phyloP scores from a whole-genome alignment of 2,113 vertebrate genomes.

The Clinocottus analis region DNA sequence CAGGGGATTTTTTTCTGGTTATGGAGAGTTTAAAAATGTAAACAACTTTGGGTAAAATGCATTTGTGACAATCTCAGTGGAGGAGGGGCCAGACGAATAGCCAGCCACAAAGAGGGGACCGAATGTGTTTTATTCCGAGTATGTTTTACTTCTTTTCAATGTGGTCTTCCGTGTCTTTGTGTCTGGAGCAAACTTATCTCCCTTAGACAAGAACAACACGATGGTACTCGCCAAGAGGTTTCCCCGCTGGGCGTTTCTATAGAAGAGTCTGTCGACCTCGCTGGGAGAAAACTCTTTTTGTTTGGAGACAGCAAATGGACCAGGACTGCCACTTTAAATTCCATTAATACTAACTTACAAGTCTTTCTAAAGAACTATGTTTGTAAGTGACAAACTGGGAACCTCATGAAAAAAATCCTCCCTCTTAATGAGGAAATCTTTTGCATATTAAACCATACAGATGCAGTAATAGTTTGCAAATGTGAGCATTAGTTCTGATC shows the following conservation, averaged over 20 bases:
- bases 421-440: too few relatives aligned
- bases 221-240: too few relatives aligned
- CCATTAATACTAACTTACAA: background rate
- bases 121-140: background rate
- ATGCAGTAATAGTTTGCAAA: background rate
- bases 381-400: background rate
- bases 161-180: too few relatives aligned
- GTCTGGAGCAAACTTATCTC: too few relatives aligned
- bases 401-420: background rate
- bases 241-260: too few relatives aligned
- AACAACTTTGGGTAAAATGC: too few relatives aligned
- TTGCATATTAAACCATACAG: background rate
- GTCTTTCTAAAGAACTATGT: background rate
- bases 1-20: too few relatives aligned
- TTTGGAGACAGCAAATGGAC: background rate
- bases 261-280: too few relatives aligned
- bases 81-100: background rate
- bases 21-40: too few relatives aligned
- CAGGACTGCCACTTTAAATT: background rate
- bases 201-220: too few relatives aligned
- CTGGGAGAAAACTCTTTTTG: background rate
- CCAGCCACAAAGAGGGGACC: background rate
- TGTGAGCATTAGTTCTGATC: background rate
- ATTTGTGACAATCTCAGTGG: background rate
- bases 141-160: too few relatives aligned